Evolutionary conservation across 2,888 invertebrate species (phyloP).

Genomic region (Drosophila silvestris): DNA sequence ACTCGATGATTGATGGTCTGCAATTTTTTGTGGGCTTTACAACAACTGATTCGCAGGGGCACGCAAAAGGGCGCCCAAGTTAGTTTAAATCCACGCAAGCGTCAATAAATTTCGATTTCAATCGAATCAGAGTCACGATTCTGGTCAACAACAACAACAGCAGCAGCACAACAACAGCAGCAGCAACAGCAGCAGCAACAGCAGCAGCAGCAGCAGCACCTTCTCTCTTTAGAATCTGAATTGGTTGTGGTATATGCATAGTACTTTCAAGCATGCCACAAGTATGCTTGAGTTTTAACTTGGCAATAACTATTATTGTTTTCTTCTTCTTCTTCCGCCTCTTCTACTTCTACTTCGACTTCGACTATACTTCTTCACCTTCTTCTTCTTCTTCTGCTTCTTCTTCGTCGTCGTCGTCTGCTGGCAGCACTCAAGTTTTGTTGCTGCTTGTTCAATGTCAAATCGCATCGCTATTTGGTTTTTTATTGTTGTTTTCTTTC

Average conservation of each 20-base stretch:
- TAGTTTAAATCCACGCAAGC: not conserved
- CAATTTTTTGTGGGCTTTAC: constrained; percentile 38
- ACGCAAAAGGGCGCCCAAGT: constrained; percentile 10
- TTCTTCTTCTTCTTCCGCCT: not conserved
- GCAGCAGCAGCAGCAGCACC: not conserved
- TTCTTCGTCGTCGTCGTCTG: not conserved
- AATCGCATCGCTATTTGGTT: constrained; percentile 18
- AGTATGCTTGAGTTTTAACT: constrained; percentile 13
- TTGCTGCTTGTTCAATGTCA: constrained; percentile 44
- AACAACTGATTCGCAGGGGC: constrained; percentile 30
- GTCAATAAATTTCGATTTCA: constrained; percentile 9
- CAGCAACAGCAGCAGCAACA: not conserved
- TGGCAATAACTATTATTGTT: constrained; percentile 16
- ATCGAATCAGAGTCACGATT: constrained; percentile 6
- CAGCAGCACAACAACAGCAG: not conserved
- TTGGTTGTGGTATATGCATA: constrained; percentile 6
- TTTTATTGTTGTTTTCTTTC: constrained; percentile 27
- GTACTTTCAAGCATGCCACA: constrained; percentile 25
- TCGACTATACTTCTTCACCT: not conserved
- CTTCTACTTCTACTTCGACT: not conserved
- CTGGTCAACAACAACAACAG: not conserved
- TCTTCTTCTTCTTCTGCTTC: not conserved
- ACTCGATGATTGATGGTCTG: constrained; percentile 63
- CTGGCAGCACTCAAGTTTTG: constrained; percentile 18
- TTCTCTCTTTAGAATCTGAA: constrained; percentile 1